Conservation (phyloP, 2,113 vertebrate genomes). For the Bucco capensis region DNA sequence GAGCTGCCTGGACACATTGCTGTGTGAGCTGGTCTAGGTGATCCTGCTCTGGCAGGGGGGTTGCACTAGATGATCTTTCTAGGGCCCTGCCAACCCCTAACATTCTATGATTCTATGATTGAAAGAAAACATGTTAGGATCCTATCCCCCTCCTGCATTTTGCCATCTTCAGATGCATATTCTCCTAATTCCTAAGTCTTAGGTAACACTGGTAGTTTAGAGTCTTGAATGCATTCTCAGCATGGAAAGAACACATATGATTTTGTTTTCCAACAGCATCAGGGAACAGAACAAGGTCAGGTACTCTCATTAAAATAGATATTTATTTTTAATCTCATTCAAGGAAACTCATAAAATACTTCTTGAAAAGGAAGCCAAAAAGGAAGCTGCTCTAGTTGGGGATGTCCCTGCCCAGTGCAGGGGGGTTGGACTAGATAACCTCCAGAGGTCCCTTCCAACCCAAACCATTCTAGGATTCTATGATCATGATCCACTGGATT, state of each 20-base stretch:
- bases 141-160: neutral
- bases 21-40: too few relatives aligned
- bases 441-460: too few relatives aligned
- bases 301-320: neutral
- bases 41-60: too few relatives aligned
- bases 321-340: too few relatives aligned
- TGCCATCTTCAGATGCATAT: neutral
- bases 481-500: neutral
- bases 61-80: too few relatives aligned
- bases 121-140: neutral
- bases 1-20: too few relatives aligned
- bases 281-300: slow-evolving; percentile 6
- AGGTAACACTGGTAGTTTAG: neutral
- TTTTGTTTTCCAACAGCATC: neutral
- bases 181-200: neutral
- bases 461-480: too few relatives aligned
- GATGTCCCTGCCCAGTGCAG: too few relatives aligned
- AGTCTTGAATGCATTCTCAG: neutral
- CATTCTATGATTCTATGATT: too few relatives aligned
- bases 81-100: too few relatives aligned
- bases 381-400: too few relatives aligned
- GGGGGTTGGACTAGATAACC: too few relatives aligned
- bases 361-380: neutral
- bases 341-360: neutral
- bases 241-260: neutral